phyloP scores from a whole-genome alignment of 2,888 invertebrate genomes.

The Busseola fusca region DNA sequence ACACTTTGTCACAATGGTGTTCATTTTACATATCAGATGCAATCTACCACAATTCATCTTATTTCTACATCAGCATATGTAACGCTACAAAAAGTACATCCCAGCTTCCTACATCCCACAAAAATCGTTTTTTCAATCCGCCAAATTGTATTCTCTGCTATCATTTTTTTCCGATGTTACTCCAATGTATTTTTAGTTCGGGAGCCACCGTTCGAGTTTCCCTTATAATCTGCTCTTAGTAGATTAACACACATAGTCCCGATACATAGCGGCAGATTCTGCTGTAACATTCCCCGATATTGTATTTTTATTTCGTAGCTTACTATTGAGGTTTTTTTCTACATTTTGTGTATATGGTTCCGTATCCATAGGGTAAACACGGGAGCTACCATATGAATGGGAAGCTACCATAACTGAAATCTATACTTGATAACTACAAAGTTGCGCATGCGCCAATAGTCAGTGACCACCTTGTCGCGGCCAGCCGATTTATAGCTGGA shows the following conservation, averaged over 20 bases:
- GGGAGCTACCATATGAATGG: no score
- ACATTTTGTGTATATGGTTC: not conserved
- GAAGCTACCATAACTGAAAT: no score
- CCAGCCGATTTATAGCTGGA: no score
- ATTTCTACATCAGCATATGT: not conserved
- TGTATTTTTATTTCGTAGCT: slow-evolving; percentile 49
- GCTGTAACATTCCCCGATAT: slow-evolving; percentile 29
- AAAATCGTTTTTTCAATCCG: slow-evolving; percentile 37
- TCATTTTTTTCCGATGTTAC: slow-evolving; percentile 28
- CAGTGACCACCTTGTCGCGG: no score
- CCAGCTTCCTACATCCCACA: not conserved
- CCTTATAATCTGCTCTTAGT: slow-evolving; percentile 64
- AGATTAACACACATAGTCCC: slow-evolving; percentile 64
- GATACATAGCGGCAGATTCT: slow-evolving; percentile 47
- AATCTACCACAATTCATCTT: not conserved
- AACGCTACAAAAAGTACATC: slow-evolving; percentile 15
- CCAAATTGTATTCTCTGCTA: slow-evolving; percentile 24
- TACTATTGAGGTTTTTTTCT: slow-evolving; percentile 9
- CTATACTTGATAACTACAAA: no score
- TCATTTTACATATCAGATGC: not conserved
- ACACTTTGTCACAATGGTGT: not conserved
- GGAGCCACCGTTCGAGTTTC: slow-evolving; percentile 32
- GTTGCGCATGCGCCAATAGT: no score
- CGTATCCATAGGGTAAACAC: no score
- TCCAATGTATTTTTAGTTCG: slow-evolving; percentile 50